A percentile compares a stretch with the other conserved stretches of the same genome.
Evolutionary conservation across 2,888 invertebrate species (phyloP).

Genomic region (Chrysolina haemoptera): DNA sequence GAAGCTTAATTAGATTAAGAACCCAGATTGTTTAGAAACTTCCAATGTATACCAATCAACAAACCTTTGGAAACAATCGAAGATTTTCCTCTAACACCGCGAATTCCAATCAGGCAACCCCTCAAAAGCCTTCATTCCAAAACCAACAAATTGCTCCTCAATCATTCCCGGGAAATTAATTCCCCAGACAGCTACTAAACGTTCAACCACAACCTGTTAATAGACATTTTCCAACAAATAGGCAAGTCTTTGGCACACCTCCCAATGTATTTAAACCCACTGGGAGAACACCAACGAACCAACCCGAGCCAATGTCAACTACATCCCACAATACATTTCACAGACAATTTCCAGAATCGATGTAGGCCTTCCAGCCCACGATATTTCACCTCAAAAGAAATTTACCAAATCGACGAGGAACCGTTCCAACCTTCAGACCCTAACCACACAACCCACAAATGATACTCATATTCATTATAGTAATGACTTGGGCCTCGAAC

Average conservation of each 20-base stretch:
- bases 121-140: background rate
- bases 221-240: background rate
- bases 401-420: background rate
- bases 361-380: background rate
- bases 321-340: background rate
- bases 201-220: slow-evolving; percentile 6
- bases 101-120: background rate
- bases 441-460: background rate
- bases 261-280: background rate
- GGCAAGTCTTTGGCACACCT: background rate
- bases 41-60: background rate
- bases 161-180: background rate
- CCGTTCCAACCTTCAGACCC: background rate
- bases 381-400: background rate
- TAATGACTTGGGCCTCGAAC: background rate
- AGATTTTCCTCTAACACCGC: background rate
- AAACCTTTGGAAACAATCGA: background rate
- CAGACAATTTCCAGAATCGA: background rate
- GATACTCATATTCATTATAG: background rate
- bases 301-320: background rate
- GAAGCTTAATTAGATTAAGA: no score
- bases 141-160: background rate
- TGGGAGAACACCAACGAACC: background rate
- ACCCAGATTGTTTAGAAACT: no score
- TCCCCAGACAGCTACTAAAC: slow-evolving; percentile 7